Evolutionary conservation across 2,797 vertebrate species (phyloP), one percentile per base, ranked within the genome.

Genomic region (Merluccius polli): DNA sequence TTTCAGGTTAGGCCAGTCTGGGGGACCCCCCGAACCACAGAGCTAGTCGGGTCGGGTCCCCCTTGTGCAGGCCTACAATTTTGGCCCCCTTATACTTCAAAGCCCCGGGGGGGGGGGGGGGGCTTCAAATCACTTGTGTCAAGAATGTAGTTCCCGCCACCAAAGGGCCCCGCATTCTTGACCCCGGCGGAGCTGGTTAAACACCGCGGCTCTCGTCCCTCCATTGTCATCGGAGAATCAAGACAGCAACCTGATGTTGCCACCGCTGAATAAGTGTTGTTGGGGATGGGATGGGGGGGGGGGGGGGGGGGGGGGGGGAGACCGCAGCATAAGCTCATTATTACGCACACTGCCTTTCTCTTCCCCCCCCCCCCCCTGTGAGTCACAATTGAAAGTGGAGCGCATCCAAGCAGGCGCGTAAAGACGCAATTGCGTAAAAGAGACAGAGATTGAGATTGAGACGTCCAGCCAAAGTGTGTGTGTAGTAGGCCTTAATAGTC

Each of bases 1-100:
- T n/a, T n/a, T n/a, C 90, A 94, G 94, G 93, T 94, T 94, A 94
- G 91, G 91, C 91, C 90, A 89, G 94, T 93, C 93, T 93, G 93
- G 92, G 92, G 91, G n/a, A n/a, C n/a, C n/a, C n/a, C n/a, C 90
- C 83, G 85, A 72, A 15, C 6, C 44, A 48, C 44, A 48, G 15
- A 1, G 44, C 44, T 21, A 12, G 13, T 13, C 38, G 38, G 38
- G 11, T 41, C 16, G 38, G 38, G n/a, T n/a, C 44, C 44, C 44
- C 44, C 33, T 8, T 35, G 33, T 48, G 18, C 21, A 48, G 44
- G 16, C 44, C 44, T 21, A 21, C 44, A 48, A n/a, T n/a, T n/a
- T 48, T 48, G 44, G 44, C 44, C 18, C 44, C n/a, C n/a, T n/a
- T n/a, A n/a, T n/a, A 48, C 44, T 48, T 48, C 44, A 48, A 48